Evolutionary conservation across 2,797 vertebrate species (phyloP).

Genomic region (Threskiornis aethiopicus): DNA sequence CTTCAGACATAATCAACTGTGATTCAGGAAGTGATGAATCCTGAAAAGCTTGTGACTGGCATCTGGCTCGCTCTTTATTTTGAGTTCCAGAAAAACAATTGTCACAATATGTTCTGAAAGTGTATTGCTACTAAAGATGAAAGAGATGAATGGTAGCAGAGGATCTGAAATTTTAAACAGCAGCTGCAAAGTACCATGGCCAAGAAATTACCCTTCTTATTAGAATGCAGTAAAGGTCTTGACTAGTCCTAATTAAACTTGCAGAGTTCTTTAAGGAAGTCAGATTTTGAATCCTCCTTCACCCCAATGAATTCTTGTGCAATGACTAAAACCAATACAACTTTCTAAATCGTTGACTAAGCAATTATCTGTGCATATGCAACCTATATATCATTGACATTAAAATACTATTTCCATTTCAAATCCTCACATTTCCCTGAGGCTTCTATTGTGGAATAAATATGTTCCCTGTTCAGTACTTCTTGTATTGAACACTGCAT

Average conservation of each 20-base stretch:
- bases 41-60: neutral
- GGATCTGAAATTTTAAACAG: neutral
- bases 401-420: neutral
- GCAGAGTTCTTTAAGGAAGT: neutral
- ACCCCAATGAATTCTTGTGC: neutral
- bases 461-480: neutral
- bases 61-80: conserved; percentile 1
- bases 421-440: neutral
- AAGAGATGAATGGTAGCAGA: neutral
- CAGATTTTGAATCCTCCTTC: neutral
- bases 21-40: neutral
- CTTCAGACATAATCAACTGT: neutral
- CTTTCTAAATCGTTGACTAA: neutral
- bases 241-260: neutral
- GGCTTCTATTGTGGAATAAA: neutral
- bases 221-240: neutral
- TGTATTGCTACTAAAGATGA: neutral
- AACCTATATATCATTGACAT: neutral
- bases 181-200: neutral
- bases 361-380: neutral
- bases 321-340: neutral
- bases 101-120: neutral
- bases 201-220: neutral
- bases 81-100: neutral
- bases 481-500: neutral